Percentiles rank a stretch among this genome's conserved stretches.
Evolutionary conservation across 2,888 invertebrate species (phyloP).

Genomic region (Myopa tessellatipennis): DNA sequence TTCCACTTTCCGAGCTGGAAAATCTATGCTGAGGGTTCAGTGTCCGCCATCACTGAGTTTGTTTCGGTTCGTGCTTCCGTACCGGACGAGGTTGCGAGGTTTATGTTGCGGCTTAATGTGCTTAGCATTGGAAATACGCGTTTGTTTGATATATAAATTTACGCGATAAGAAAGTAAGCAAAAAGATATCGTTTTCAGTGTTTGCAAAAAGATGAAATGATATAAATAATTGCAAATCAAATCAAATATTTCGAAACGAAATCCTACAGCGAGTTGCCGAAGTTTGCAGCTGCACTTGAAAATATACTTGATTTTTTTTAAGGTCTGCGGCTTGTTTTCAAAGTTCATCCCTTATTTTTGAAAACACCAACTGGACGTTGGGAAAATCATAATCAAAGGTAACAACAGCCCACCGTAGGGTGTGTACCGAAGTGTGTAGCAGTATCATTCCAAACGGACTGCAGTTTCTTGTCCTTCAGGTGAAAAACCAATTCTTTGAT

Average conservation of each 20-base stretch:
- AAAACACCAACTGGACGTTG: conserved; percentile 37
- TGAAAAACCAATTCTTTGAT: too few relatives aligned
- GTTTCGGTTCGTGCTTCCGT: conserved; percentile 56
- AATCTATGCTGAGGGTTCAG: conserved; percentile 54
- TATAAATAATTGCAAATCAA: neutral
- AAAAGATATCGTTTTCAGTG: too few relatives aligned
- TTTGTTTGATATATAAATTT: neutral
- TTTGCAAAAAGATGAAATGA: neutral
- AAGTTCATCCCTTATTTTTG: conserved; percentile 40
- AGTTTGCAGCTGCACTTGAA: conserved; percentile 43
- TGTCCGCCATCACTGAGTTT: conserved; percentile 59
- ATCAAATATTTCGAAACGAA: neutral
- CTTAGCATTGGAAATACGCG: neutral
- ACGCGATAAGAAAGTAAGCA: too few relatives aligned
- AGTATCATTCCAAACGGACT: neutral
- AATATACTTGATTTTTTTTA: conserved; percentile 17
- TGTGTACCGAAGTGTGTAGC: conserved; percentile 19
- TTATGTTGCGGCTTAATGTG: neutral
- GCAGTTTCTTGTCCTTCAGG: neutral
- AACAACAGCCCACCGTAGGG: conserved; percentile 26
- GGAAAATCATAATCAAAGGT: conserved; percentile 24
- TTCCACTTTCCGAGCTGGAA: conserved; percentile 36
- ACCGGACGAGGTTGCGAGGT: conserved; percentile 45
- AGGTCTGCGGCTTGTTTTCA: conserved; percentile 1
- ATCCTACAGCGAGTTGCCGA: neutral